Evolutionary conservation across 2,113 vertebrate genomes (phyloP).

Genomic region (Corynorhinus townsendii): DNA sequence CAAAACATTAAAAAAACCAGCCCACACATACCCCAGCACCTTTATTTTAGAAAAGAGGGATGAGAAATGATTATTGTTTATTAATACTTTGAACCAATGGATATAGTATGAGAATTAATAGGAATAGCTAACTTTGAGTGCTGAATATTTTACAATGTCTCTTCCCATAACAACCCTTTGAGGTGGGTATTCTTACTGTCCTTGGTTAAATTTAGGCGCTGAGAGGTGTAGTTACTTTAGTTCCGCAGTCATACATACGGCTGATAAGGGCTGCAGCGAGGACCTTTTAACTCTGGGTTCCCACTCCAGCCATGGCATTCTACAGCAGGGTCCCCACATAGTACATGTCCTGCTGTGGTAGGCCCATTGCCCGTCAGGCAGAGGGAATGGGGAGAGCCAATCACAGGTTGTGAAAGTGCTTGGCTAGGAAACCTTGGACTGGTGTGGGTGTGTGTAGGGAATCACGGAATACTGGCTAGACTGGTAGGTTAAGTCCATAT

Average conservation of each 20-base stretch:
- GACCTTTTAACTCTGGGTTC: not conserved
- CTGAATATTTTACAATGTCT: not conserved
- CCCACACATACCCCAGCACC: no score
- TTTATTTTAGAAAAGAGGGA: not conserved
- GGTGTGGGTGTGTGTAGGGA: not conserved
- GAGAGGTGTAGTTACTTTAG: not conserved
- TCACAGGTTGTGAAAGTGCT: no score
- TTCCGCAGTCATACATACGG: not conserved
- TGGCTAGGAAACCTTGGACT: not conserved
- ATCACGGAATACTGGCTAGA: not conserved
- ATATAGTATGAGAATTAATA: not conserved
- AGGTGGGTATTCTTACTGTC: not conserved
- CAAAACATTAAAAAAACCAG: not conserved
- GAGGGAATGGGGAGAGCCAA: not conserved
- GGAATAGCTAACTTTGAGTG: not conserved
- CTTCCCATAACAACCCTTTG: not conserved
- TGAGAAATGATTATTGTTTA: not conserved
- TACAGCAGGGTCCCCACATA: accelerated
- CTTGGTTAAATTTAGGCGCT: not conserved
- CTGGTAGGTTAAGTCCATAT: not conserved
- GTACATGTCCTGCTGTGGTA: not conserved
- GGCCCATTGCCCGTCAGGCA: not conserved
- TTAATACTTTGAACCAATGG: not conserved
- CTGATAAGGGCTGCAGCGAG: not conserved
- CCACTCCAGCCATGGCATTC: not conserved